A percentile compares a stretch with the other conserved stretches of the same genome.
Evolutionary conservation across 30 jellyfish, hydroid and myxozoan species (phyloP).

Genomic region (Haliclystus octoradiatus): DNA sequence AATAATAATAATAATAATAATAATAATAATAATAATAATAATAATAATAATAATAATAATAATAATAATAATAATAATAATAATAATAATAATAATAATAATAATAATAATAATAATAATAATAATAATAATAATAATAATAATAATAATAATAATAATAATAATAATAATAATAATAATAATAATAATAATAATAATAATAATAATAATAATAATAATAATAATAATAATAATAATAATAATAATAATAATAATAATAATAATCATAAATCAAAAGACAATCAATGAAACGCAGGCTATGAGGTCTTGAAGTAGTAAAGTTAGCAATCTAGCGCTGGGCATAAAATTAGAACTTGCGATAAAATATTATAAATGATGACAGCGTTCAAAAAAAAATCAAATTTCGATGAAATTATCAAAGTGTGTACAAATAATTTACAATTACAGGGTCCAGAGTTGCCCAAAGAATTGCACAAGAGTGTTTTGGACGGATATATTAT

Average conservation of each 20-base stretch:
- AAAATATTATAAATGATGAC: no score
- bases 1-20: not conserved
- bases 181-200: not conserved
- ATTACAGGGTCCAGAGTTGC: no score
- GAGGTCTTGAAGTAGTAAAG: no score
- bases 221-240: not conserved
- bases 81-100: not conserved
- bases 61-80: not conserved
- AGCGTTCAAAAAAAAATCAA: no score
- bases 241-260: not conserved
- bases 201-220: not conserved
- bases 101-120: not conserved
- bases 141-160: not conserved
- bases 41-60: not conserved
- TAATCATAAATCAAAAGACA: not conserved
- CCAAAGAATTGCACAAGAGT: no score
- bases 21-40: not conserved
- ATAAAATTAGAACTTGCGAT: no score
- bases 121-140: not conserved
- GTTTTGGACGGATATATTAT: no score
- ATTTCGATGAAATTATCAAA: no score
- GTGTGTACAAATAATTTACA: no score
- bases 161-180: not conserved
- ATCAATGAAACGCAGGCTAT: no score
- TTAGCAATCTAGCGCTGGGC: no score